These are phyloP conservation scores for Arvicola amphibius DNA, from an alignment of 2,797 vertebrate genomes.

Conservation along the genomic window DNA sequence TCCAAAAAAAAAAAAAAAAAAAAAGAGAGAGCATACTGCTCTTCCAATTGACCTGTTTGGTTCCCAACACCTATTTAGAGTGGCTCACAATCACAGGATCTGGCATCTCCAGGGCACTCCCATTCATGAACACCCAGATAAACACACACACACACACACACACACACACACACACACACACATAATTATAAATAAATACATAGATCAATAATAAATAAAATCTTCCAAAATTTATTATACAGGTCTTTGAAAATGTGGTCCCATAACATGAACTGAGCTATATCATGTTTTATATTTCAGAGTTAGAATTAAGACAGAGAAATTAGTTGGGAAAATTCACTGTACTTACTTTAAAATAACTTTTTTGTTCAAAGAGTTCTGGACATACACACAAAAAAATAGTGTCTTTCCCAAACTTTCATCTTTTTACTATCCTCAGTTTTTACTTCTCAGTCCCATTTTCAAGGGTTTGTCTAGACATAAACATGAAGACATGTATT, in stretches of 20 bases:
- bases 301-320: slow-evolving; percentile 28
- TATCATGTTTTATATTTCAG: background rate
- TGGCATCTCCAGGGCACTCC: background rate
- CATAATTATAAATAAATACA: background rate
- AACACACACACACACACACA: background rate
- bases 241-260: slow-evolving; percentile 21
- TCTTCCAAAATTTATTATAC: background rate
- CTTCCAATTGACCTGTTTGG: background rate
- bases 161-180: background rate
- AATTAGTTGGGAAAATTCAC: slow-evolving; percentile 26
- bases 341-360: background rate
- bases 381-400: background rate
- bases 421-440: background rate
- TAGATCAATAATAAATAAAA: background rate
- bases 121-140: background rate
- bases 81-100: too few relatives aligned
- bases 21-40: background rate
- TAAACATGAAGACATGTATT: background rate
- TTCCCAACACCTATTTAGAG: background rate
- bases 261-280: background rate
- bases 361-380: background rate
- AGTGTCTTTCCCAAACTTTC: background rate
- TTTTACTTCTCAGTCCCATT: background rate
- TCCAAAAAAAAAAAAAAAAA: too few relatives aligned
- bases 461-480: background rate